Base-by-base conservation (phyloP, 2,888 invertebrate genomes). In the Cerceris rybyensis region DNA sequence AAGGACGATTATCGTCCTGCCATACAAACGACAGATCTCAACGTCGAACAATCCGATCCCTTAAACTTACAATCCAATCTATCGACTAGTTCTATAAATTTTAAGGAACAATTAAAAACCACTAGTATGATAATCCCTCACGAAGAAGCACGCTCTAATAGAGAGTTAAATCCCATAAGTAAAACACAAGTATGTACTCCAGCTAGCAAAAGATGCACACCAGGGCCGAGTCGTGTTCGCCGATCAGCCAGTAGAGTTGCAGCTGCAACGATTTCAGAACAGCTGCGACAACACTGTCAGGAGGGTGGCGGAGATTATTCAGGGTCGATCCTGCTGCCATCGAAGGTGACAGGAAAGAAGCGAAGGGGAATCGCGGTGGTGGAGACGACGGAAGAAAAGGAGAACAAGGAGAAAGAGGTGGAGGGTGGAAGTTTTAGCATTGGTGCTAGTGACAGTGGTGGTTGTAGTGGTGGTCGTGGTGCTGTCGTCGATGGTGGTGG, bases 191-290 rank as follows among this genome's bases (percentile, higher is more conserved):
- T 28, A 4, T 28, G 2, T 28, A 28, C 28, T 28, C 1, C 28
- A 28, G 13, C 11, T 11, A 50, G n/a, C 50, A n/a, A 50, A 9
- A 50, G n/a, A 50, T 46, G 11, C 46, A n/a, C 28, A 4, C 28
- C 28, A 28, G 1, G 1, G 28, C 28, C 28, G 28, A 4, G 28
- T 28, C 28, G 28, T 2, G 28, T 1, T 28, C 28, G 28, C 28
- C 14, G 63, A 59, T 58, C 78, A 70, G 42, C 39, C 78, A 55
- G 69, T 69, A 57, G 52, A 52, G 63, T 71, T 76, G 80, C 85
- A 75, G 75, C 75, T 67, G 79, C 85, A 76, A 76, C 80, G 68
- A 80, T 80, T 85, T 73, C 69, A 68, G 63, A 69, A 76, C 85
- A 85, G 82, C 86, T 84, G 80, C 70, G 76, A 64, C 75, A 57